Base-by-base conservation (phyloP, 2,797 vertebrate genomes). In the Centropyge bicolor region DNA sequence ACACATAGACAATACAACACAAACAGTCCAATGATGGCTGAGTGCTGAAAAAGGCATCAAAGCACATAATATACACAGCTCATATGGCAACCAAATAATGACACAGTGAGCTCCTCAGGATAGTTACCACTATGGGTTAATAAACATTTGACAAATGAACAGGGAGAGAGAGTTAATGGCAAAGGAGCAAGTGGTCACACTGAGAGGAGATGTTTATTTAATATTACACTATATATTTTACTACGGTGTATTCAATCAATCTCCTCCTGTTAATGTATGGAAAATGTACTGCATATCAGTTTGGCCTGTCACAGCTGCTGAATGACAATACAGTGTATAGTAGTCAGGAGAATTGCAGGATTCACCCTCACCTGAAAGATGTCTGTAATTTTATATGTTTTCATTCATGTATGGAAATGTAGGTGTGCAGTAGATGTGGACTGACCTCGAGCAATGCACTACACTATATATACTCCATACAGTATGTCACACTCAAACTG, bases 1-100 rank as follows among this genome's bases (percentile, higher is more conserved):
- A 89, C 76, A 78, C 73, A 79, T 3, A 41, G 65, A 81, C 46
- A 77, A 82, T 51, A 80, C 6, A 83, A 71, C 64, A 81, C 81
- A 80, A 79, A 82, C 70, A 82, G 54, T 60, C 59, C 35, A 70
- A 41, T 40, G 38, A 69, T 40, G 43, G 51, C 65, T 48, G 51
- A 74, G 17, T 36, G 31, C 20, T 38, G 43, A 45, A 74, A 76
- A 46, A 74, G 11, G 20, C 66, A 72, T 49, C 31, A 70, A 54
- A 20, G 35, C 12, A 20, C 19, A 57, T 20, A 19, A 48, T 51
- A 48, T 27, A 49, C 19, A 48, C 14, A 61, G 35, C 63, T 62
- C 31, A 68, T 31, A 55, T 46, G 56, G 40, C 22, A 52, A 55
- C 38, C 36, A 43, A 12, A 35, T 31, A 16, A 67, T 52, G 43